Evolutionary conservation across 2,113 vertebrate genomes (phyloP), one percentile per base, ranked within the genome.

Genomic region (Saimiri boliviensis): DNA sequence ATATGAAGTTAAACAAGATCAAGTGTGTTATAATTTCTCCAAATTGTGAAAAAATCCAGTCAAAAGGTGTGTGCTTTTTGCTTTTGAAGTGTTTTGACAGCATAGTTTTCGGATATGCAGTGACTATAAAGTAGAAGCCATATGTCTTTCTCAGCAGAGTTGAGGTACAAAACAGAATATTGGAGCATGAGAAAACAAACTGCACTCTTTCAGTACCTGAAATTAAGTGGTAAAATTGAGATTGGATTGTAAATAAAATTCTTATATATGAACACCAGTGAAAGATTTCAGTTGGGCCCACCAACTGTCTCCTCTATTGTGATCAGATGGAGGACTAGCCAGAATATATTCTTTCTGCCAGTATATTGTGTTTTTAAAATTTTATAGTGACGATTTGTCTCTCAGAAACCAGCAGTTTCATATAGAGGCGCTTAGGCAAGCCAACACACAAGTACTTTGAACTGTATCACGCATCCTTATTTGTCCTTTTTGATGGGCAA

Each of bases 1-100:
- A 99, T 97, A 99, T 99, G 99, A 99, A 99, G 93, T 96, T 99
- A 42, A 99, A 99, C 86, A 99, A 99, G 98, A 99, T 99, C 87
- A 99, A 99, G 90, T 99, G 99, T 97, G 99, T 99, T 6, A 99
- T 99, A 97, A 99, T 99, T 98, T 99, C 99, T 83, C 99, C 99
- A 73, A 99, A 99, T 98, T 99, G 99, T 21, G 99, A 99, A 98
- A 99, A 99, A 98, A 99, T 99, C 94, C 99, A 99, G 96, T 99
- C 99, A 80, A 99, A 99, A 99, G 99, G 99, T 99, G 90, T 91
- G 92, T 66, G 60, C 16, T 20, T 54, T 83, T 86, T 86, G 66
- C 71, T 91, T 85, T 56, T 60, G 70, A 93, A 81, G 27, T 71
- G 6, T 68, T 91, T 77, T 88, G 88, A 82, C 87, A n/a, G 13